phyloP scores from a whole-genome alignment of 2,888 invertebrate species.

The Ornithoptera priamus region DNA sequence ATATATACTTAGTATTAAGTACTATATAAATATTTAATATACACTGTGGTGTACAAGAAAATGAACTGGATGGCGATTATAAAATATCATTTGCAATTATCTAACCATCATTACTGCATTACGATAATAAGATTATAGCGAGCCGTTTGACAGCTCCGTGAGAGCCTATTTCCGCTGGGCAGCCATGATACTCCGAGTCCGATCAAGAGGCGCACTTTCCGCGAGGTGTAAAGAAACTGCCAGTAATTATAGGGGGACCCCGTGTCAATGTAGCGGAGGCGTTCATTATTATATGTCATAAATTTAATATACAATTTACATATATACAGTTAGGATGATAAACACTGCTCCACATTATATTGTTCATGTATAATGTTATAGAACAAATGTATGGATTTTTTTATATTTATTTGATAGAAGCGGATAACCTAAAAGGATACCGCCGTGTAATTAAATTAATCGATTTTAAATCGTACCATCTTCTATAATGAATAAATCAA shows the following conservation, averaged over 20 bases:
- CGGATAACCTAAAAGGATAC: neutral
- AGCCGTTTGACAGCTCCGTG: constrained; percentile 17
- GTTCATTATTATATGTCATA: neutral
- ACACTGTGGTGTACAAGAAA: neutral
- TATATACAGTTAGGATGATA: too few species aligned
- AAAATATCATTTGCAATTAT: constrained; percentile 21
- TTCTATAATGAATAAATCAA: neutral
- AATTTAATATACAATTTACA: neutral
- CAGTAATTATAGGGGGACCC: constrained; percentile 9
- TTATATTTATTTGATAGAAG: neutral
- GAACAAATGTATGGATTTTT: neutral
- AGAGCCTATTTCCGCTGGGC: constrained; percentile 22
- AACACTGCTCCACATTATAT: neutral
- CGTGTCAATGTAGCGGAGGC: constrained; percentile 2
- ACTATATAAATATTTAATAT: neutral
- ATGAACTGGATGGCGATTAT: constrained; percentile 5
- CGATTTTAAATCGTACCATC: neutral
- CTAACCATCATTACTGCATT: constrained; percentile 16
- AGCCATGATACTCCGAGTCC: constrained; percentile 11
- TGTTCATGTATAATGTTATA: neutral
- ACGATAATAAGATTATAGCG: constrained; percentile 25
- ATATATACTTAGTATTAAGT: too few species aligned
- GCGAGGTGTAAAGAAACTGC: constrained; percentile 14
- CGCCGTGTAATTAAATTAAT: neutral
- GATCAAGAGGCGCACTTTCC: constrained; percentile 7